Conservation (phyloP, 2,797 vertebrate species). For the Premnoplex brunnescens region DNA sequence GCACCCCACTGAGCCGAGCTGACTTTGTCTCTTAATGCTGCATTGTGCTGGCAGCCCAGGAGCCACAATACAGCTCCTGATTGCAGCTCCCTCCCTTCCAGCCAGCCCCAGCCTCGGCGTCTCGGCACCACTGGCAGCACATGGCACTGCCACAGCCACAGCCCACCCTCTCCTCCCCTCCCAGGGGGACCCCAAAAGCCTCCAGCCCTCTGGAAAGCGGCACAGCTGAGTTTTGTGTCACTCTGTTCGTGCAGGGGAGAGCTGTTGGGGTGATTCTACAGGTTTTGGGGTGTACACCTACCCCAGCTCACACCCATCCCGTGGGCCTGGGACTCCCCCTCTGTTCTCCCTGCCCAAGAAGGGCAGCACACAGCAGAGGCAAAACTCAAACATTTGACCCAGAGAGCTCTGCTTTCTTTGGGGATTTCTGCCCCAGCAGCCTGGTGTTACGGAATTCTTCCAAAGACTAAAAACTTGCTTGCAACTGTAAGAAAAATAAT, state of each 20-base stretch:
- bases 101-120: neutral
- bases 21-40: neutral
- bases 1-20: neutral
- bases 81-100: neutral
- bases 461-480: neutral
- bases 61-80: neutral
- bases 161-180: neutral
- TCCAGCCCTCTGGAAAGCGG: neutral
- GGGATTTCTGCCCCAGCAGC: neutral
- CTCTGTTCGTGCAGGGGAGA: fast-evolving
- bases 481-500: neutral
- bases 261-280: neutral
- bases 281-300: neutral
- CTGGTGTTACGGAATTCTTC: neutral
- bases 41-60: neutral
- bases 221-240: fast-evolving
- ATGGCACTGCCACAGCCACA: neutral
- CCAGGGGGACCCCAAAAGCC: neutral
- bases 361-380: neutral
- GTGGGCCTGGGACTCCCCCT: neutral
- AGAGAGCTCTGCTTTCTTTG: neutral
- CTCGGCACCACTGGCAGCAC: neutral
- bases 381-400: neutral
- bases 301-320: fast-evolving
- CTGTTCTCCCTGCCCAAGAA: neutral